These are phyloP conservation scores for Formicarius rufipectus DNA, from an alignment of 2,113 vertebrate genomes.

Conservation along the genomic window DNA sequence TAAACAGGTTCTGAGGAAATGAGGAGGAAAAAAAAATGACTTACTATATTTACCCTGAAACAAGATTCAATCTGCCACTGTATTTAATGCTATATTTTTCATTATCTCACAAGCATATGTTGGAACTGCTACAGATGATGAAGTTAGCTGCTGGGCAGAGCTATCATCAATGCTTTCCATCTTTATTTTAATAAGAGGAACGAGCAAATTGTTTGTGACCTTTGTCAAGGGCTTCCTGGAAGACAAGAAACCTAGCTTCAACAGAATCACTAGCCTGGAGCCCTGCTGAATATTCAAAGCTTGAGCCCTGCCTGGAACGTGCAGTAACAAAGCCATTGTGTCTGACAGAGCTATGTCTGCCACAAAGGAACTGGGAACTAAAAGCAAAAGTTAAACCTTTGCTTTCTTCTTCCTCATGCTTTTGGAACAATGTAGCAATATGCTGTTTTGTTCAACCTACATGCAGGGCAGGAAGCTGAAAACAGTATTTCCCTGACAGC, in stretches of 20 bases:
- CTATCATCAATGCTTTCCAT: constrained; percentile 81
- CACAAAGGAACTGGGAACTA: constrained; percentile 23
- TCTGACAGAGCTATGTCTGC: constrained; percentile 59
- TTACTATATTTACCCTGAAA: constrained; percentile 89
- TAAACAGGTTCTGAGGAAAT: constrained; percentile 89
- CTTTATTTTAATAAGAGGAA: constrained; percentile 88
- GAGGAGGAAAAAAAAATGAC: constrained; percentile 82
- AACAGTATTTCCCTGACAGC: background rate
- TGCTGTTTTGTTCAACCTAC: background rate
- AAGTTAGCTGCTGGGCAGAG: constrained; percentile 92
- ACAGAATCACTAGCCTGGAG: constrained; percentile 78
- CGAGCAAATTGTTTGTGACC: constrained; percentile 89
- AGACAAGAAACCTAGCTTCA: constrained; percentile 77
- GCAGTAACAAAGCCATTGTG: constrained; percentile 79
- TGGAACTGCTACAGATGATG: constrained; percentile 89
- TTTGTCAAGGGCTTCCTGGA: constrained; percentile 91
- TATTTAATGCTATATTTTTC: constrained; percentile 94
- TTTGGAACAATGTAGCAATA: background rate
- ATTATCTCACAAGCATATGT: constrained; percentile 95
- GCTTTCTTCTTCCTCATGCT: background rate
- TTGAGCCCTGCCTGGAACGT: constrained; percentile 64
- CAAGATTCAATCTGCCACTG: constrained; percentile 91
- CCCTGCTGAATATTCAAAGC: constrained; percentile 86
- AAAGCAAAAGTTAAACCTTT: background rate
- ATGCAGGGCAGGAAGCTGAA: background rate